Evolutionary conservation across 2,113 vertebrate species (phyloP).

Genomic region (Isurus oxyrinchus): DNA sequence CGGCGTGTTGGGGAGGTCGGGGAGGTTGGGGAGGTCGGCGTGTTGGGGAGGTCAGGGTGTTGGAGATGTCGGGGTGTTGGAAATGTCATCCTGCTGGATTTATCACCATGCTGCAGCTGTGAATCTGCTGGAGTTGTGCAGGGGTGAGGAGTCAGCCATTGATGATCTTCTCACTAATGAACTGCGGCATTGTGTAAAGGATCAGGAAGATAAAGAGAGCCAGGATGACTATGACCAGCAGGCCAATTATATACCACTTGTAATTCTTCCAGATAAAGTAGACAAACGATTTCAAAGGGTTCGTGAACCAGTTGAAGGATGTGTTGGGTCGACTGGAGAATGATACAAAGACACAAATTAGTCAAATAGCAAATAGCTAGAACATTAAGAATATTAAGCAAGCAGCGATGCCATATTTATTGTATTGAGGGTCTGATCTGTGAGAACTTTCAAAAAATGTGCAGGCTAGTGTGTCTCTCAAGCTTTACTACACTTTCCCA

Average conservation of each 20-base stretch:
- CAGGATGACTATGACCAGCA: constrained; percentile 64
- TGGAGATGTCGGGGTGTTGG: background rate
- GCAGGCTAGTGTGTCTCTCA: no score
- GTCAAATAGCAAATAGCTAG: no score
- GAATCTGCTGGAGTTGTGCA: background rate
- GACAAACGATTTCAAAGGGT: constrained; percentile 84
- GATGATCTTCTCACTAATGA: constrained; percentile 74
- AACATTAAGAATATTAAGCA: background rate
- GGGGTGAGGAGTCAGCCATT: constrained; percentile 56
- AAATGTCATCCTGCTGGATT: background rate
- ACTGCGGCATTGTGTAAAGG: constrained; percentile 77
- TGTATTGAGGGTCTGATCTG: no score
- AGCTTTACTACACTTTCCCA: no score
- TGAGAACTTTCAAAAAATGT: background rate
- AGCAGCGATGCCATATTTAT: background rate
- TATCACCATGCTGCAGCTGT: background rate
- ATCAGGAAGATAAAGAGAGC: constrained; percentile 74
- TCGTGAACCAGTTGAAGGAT: constrained; percentile 84
- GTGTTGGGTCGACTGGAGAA: constrained; percentile 74
- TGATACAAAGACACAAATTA: background rate
- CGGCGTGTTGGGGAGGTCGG: background rate
- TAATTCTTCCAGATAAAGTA: constrained; percentile 86
- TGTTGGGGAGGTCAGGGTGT: background rate
- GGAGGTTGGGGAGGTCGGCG: no score
- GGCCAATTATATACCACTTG: constrained; percentile 75